Evolutionary conservation across 2,888 invertebrate species (phyloP).

Genomic region (Spialia ferax): DNA sequence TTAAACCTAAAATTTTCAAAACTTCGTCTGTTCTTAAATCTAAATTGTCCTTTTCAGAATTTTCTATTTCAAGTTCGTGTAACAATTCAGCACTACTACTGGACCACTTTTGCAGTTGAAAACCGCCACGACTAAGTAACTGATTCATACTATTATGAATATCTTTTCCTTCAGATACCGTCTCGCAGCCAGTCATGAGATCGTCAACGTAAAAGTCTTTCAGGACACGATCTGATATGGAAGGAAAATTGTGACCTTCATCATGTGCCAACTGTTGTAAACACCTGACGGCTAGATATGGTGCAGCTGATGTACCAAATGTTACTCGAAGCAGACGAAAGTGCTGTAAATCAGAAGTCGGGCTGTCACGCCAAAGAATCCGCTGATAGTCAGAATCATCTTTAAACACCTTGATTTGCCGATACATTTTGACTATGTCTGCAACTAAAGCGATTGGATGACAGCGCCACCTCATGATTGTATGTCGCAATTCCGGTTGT

Average conservation of each 20-base stretch:
- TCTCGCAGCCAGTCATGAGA: constrained; percentile 3
- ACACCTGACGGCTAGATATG: not conserved
- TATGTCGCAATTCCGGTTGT: too few relatives aligned
- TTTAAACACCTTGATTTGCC: not conserved
- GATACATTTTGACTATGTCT: constrained; percentile 4
- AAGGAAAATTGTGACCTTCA: not conserved
- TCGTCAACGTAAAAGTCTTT: not conserved
- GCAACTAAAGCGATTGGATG: too few relatives aligned
- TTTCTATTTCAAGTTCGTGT: not conserved
- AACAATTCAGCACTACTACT: not conserved
- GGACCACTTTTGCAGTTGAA: not conserved
- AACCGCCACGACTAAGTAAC: not conserved
- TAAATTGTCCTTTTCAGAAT: too few relatives aligned
- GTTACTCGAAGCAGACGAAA: too few relatives aligned
- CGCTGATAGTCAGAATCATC: too few relatives aligned
- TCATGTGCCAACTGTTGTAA: not conserved
- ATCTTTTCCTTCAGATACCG: not conserved
- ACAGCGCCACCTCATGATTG: too few relatives aligned
- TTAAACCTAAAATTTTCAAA: constrained; percentile 51
- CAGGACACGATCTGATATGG: not conserved
- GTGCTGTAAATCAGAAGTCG: too few relatives aligned
- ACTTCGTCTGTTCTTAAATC: constrained; percentile 45
- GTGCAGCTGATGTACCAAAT: not conserved
- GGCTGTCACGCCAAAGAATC: too few relatives aligned
- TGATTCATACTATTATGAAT: not conserved